Percentiles rank a stretch among this genome's conserved stretches.
Evolutionary conservation across 2,797 vertebrate species (phyloP).

Genomic region (Notolabrus celidotus): DNA sequence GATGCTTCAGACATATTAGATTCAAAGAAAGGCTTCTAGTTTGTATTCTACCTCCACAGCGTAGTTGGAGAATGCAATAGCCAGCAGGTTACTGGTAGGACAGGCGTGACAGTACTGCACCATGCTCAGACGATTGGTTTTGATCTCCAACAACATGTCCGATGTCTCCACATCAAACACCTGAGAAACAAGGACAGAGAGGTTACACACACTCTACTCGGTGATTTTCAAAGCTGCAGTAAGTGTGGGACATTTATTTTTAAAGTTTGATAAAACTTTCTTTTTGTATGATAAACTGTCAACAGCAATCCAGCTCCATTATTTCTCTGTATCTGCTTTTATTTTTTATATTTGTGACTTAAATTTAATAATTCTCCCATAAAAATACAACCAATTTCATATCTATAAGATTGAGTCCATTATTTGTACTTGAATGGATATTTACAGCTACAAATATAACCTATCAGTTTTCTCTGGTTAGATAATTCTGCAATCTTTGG

Average conservation of each 20-base stretch:
- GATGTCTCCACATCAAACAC: constrained; percentile 88
- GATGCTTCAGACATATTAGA: neutral
- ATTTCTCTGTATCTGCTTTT: too few species aligned
- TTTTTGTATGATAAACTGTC: too few species aligned
- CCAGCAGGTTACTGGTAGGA: constrained; percentile 89
- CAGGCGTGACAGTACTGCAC: constrained; percentile 94
- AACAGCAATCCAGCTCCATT: too few species aligned
- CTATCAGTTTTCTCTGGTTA: too few species aligned
- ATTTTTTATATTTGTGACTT: too few species aligned
- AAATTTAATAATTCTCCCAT: too few species aligned
- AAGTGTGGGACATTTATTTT: too few species aligned
- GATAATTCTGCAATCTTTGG: neutral
- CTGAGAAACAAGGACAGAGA: constrained; percentile 72
- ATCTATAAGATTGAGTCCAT: neutral
- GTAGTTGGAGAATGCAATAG: constrained; percentile 93
- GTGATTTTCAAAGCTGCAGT: too few species aligned
- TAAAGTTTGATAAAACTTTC: too few species aligned
- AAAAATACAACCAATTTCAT: too few species aligned
- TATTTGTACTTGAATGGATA: neutral
- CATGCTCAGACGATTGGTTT: constrained; percentile 86
- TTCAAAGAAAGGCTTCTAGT: neutral
- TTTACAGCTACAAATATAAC: neutral
- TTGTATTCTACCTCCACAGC: constrained; percentile 89
- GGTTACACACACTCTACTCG: neutral
- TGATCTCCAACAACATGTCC: constrained; percentile 86